Evolutionary conservation across 2,113 vertebrate species (phyloP).

Genomic region (Notiomystis cincta): DNA sequence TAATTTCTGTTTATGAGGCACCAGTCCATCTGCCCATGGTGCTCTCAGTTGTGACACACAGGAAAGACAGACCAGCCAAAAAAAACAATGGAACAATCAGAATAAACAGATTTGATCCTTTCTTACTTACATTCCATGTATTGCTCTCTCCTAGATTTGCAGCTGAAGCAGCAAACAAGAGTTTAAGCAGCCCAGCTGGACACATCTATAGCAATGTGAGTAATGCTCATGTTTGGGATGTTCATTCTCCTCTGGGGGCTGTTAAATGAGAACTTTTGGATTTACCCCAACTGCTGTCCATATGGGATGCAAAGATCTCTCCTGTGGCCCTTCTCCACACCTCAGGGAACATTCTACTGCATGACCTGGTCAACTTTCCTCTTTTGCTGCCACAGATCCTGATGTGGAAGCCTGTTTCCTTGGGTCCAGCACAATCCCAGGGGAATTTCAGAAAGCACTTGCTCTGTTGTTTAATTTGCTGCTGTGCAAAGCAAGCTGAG

Average conservation of each 20-base stretch:
- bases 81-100: background rate
- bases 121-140: background rate
- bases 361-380: background rate
- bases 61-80: background rate
- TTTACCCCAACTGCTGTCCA: background rate
- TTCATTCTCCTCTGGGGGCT: background rate
- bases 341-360: background rate
- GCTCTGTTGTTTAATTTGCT: background rate
- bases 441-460: background rate
- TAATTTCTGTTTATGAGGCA: background rate
- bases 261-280: background rate
- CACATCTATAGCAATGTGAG: conserved; percentile 70
- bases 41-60: background rate
- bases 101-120: background rate
- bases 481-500: background rate
- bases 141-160: conserved; percentile 61
- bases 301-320: background rate
- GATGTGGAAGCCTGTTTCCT: background rate
- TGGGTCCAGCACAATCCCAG: background rate
- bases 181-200: conserved; percentile 10
- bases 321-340: background rate
- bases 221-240: background rate
- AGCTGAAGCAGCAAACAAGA: conserved; percentile 39
- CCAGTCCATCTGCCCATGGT: background rate
- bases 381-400: background rate